Conservation (phyloP, 64 coral and sea anemone genomes). For the Orbicella faveolata region DNA sequence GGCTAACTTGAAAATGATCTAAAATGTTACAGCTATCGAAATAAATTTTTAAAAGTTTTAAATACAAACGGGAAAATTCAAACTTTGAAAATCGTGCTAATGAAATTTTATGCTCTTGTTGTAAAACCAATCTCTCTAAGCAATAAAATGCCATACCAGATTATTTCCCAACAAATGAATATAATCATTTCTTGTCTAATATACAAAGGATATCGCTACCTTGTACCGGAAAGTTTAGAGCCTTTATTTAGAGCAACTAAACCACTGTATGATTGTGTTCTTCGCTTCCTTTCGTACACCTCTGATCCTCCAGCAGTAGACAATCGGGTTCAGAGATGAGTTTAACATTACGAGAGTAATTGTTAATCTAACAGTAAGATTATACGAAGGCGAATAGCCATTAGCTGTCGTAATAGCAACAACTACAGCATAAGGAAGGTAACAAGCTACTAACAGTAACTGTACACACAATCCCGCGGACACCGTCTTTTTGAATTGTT, state of each 20-base stretch:
- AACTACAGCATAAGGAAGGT: slow-evolving; percentile 3
- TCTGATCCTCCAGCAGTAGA: neutral
- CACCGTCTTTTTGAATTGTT: neutral
- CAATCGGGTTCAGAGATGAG: neutral
- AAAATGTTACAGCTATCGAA: too few species aligned
- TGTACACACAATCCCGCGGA: neutral
- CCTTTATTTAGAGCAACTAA: neutral
- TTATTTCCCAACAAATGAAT: too few species aligned
- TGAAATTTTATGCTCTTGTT: too few species aligned
- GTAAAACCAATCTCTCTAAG: too few species aligned
- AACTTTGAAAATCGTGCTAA: too few species aligned
- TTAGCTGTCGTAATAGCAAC: neutral
- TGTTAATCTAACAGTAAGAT: neutral
- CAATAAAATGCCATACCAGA: too few species aligned
- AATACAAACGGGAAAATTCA: too few species aligned
- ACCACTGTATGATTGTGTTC: neutral
- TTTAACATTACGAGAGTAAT: neutral
- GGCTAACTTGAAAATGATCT: too few species aligned
- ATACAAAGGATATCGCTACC: too few species aligned
- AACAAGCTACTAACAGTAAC: neutral
- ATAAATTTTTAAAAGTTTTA: too few species aligned
- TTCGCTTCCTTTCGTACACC: neutral
- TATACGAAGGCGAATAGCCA: neutral
- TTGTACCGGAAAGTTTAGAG: too few species aligned
- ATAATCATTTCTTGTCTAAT: too few species aligned